Conservation (phyloP, 1,140 invertebrate genomes). For the Caenorhabditis remanei region DNA sequence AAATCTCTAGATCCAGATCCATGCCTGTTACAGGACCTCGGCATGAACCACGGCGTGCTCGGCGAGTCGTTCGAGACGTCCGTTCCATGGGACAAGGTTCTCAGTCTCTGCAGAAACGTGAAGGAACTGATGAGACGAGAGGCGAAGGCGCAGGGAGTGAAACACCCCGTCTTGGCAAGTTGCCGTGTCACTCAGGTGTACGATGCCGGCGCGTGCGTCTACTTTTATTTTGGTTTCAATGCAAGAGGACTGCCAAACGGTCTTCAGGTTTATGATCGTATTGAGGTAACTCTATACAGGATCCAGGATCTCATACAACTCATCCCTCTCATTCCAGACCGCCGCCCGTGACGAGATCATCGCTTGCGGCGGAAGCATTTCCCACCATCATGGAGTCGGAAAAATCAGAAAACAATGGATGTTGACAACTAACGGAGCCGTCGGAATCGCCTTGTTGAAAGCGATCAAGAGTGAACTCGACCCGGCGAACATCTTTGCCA, state of each 20-base stretch:
- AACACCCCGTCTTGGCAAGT: constrained; percentile 79
- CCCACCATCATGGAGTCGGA: constrained; percentile 88
- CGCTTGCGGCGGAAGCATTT: constrained; percentile 89
- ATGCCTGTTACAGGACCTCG: constrained; percentile 84
- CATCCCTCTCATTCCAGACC: constrained; percentile 82
- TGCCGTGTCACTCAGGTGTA: constrained; percentile 93
- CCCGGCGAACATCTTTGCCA: constrained; percentile 92
- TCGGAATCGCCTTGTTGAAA: constrained; percentile 84
- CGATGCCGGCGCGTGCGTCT: constrained; percentile 95
- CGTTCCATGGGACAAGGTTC: constrained; percentile 88
- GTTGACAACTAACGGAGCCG: constrained; percentile 85
- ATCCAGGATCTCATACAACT: neutral
- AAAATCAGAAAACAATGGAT: constrained; percentile 89
- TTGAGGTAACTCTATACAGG: constrained; percentile 81
- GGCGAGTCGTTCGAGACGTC: constrained; percentile 98
- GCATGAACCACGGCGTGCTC: constrained; percentile 88
- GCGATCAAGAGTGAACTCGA: constrained; percentile 89
- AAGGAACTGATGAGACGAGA: constrained; percentile 86
- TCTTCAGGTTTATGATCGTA: constrained; percentile 86
- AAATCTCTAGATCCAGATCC: too few species aligned
- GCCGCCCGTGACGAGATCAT: constrained; percentile 92
- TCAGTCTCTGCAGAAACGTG: constrained; percentile 83
- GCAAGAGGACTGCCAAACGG: constrained; percentile 83
- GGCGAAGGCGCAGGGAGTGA: constrained; percentile 81
- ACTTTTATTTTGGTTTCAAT: constrained; percentile 97